Percentiles rank a stretch among this genome's conserved stretches.
Evolutionary conservation across 2,113 vertebrate genomes (phyloP).

Genomic region (Thalassoma bifasciatum): DNA sequence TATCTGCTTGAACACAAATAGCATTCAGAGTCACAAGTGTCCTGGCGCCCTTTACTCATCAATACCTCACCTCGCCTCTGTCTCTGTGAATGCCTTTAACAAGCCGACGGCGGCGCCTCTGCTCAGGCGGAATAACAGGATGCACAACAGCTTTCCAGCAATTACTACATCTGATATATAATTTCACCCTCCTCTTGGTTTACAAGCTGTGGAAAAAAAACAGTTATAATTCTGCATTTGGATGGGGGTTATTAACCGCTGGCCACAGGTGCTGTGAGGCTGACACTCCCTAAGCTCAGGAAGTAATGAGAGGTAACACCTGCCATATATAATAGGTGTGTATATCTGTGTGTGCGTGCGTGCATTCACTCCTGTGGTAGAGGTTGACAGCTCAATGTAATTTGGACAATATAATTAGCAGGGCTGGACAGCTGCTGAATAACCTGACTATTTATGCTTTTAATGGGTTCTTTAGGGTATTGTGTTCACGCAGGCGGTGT

Average conservation of each 20-base stretch:
- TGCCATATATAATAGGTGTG: conserved; percentile 48
- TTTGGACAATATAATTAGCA: conserved; percentile 56
- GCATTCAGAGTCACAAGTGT: conserved; percentile 17
- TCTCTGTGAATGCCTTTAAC: conserved; percentile 37
- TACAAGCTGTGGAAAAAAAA: conserved; percentile 50
- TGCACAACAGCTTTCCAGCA: conserved; percentile 50
- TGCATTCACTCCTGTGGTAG: conserved; percentile 4
- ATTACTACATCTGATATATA: conserved; percentile 62
- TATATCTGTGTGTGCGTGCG: conserved; percentile 14
- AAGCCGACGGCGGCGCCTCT: conserved; percentile 18
- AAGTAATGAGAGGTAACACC: conserved; percentile 64
- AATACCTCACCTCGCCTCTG: conserved; percentile 25
- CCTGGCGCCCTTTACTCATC: conserved; percentile 32
- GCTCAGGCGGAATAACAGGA: conserved; percentile 54
- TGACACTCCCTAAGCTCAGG: conserved; percentile 40
- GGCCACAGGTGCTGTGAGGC: conserved; percentile 59
- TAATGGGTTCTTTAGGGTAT: conserved; percentile 24
- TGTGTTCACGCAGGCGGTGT: not conserved
- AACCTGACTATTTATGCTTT: conserved; percentile 40
- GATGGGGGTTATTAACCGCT: conserved; percentile 43
- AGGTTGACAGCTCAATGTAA: conserved; percentile 51
- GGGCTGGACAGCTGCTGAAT: conserved; percentile 35
- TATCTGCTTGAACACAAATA: conserved; percentile 12
- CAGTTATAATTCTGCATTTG: conserved; percentile 48
- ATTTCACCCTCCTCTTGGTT: conserved; percentile 60